Evolutionary conservation across 1,140 invertebrate genomes (phyloP), one percentile per base, ranked within the genome.

Genomic region (Meloidogyne chitwoodi): DNA sequence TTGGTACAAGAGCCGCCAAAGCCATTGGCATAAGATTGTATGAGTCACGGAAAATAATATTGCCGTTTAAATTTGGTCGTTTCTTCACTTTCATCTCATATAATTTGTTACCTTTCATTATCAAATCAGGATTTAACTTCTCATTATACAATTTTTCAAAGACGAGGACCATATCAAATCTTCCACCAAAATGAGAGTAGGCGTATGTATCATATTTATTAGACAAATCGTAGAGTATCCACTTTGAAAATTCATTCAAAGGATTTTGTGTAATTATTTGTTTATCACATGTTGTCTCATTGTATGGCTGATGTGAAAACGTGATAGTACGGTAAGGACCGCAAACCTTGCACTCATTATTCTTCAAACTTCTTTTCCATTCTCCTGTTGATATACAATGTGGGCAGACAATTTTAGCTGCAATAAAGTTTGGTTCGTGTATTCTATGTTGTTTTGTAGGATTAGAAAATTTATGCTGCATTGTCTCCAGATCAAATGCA

Each of bases 1-100:
- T 44, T 0, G 34, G 34, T 8, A 44, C 34, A 4, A 68, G 67
- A 10, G 24, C 22, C 1, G 34, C 67, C 1, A 68, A 24, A n/a
- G 67, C n/a, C 10, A 68, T 44, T n/a, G 67, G 67, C 67, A 68
- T 68, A 2, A 68, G 12, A 24, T 68, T 68, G 22, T 24, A 68
- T 22, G 34, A 41, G 67, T 68, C 67, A 10, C 67, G 24, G n/a
- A 68, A n/a, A 4, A 31, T 68, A 12, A 68, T 29, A 22, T 68
- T 44, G 8, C 24, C 8, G 0, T 27, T 31, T n/a, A 1, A n/a
- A 68, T 12, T 24, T 31, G 6, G 24, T 27, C 29, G 8, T 68
- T 27, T 11, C n/a, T n/a, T n/a, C n/a, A n/a, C n/a, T n/a, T n/a
- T n/a, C n/a, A n/a, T n/a, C n/a, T n/a, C n/a, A n/a, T 68, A 68